These are phyloP conservation scores for Elymnias hypermnestra DNA, from an alignment of 1,140 invertebrate species.

Conservation along the genomic window DNA sequence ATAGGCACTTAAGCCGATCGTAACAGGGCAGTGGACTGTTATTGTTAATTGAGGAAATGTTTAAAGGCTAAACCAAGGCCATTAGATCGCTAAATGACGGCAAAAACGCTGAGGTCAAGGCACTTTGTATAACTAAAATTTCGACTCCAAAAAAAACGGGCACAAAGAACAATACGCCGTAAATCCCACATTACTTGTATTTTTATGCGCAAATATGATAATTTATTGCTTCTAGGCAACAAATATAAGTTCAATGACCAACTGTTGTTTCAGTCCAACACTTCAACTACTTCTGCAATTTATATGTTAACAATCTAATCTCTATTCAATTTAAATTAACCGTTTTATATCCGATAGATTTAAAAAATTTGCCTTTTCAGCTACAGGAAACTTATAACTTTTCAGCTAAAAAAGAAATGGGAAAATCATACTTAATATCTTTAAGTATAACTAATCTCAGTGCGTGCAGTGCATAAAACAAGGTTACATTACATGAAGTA, in stretches of 20 bases:
- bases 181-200: conserved; percentile 22
- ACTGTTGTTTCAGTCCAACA: too few relatives aligned
- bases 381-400: too few relatives aligned
- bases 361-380: too few relatives aligned
- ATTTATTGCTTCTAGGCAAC: conserved; percentile 9
- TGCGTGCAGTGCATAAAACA: too few relatives aligned
- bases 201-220: conserved; percentile 7
- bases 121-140: conserved; percentile 49
- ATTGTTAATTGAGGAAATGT: conserved; percentile 60
- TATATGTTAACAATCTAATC: too few relatives aligned
- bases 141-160: conserved; percentile 39
- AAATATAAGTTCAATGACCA: not conserved
- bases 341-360: too few relatives aligned
- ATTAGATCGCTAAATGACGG: conserved; percentile 46
- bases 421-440: too few relatives aligned
- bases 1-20: conserved; percentile 24
- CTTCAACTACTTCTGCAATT: too few relatives aligned
- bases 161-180: conserved; percentile 45
- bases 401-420: too few relatives aligned
- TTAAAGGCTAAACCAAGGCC: conserved; percentile 52
- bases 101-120: conserved; percentile 57
- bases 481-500: too few relatives aligned
- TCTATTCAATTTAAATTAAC: too few relatives aligned
- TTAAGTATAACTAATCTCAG: too few relatives aligned
- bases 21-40: conserved; percentile 31